Base-by-base conservation (phyloP, 2,113 vertebrate genomes). In the Myxocyprinus asiaticus region DNA sequence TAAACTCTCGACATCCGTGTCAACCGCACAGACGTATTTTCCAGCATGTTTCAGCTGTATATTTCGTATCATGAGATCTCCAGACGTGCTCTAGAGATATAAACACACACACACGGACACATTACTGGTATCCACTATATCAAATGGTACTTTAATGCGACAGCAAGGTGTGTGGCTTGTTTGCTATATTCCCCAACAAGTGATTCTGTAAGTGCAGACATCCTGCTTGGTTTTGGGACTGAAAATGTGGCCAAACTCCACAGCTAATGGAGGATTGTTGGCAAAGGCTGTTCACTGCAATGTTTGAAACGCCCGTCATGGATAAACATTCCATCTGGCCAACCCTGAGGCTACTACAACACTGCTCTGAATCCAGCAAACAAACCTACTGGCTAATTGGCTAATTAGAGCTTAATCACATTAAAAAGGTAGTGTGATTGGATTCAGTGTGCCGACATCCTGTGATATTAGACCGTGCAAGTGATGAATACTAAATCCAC, bases 21-120 rank as follows among this genome's bases (percentile, higher is more conserved):
- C 94, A 81, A 96, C 96, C 91, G 94, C 94, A 11, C 96, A 98
- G 56, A 97, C 94, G 0, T 97, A 97, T 79, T 94, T 95, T 22
- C 96, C 96, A 4, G 92, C 94, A 6, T 98, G 96, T 67, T 94
- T 94, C 87, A 98, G 90, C 87, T 97, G 96, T 85, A 96, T 95
- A 88, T 96, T 97, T 84, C 96, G 95, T 85, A 97, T 97, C 96
- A 97, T 95, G 68, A 98, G 81, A 87, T 97, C 97, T 4, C 95
- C 96, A 0, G 96, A 94, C 0, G 94, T 90, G 83, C 94, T 94
- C 96, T 98, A 87, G 48, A 65, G n/a, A 65, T 12, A 67, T 14
- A 81, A 51, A 81, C 65, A 79, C 45, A 70, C 67, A 78, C 42
- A 72, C 61, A 79, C 56, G 70, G 5, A 58, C 51, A 7, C 48